phyloP scores from a whole-genome alignment of 92 coral and sea anemone genomes.

The Phenganax marumi region DNA sequence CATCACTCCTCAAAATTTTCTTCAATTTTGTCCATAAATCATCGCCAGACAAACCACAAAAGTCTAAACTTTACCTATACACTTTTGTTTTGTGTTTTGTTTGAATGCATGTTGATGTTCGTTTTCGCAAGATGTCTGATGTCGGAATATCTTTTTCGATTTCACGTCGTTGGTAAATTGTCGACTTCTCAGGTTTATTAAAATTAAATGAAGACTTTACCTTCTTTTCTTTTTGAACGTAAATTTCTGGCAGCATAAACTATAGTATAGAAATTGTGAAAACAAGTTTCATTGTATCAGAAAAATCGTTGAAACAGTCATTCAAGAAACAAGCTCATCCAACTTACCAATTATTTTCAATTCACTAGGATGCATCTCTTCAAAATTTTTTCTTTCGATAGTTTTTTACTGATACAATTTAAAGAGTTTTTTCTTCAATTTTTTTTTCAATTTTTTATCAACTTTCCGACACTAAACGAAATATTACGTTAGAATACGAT shows the following conservation, averaged over 20 bases:
- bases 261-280: slow-evolving; percentile 4
- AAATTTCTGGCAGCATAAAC: slow-evolving; percentile 91
- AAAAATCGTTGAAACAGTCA: not conserved
- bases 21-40: not conserved
- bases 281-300: not conserved
- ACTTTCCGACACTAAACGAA: too few species aligned
- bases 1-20: not conserved
- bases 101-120: too few species aligned
- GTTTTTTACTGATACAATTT: too few species aligned
- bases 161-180: not conserved
- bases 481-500: too few species aligned
- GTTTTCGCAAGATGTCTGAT: not conserved
- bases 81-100: too few species aligned
- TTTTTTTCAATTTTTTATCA: too few species aligned
- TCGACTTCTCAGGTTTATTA: not conserved
- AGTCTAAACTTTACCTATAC: too few species aligned
- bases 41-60: not conserved
- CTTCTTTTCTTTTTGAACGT: slow-evolving; percentile 67
- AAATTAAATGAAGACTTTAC: not conserved
- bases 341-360: slow-evolving; percentile 30
- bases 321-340: not conserved
- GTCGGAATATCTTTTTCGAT: not conserved
- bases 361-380: slow-evolving; percentile 26
- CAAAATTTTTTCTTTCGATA: not conserved
- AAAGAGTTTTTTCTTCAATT: too few species aligned